Percentiles rank a stretch among this genome's conserved stretches.
Conservation (phyloP, 2,113 vertebrate genomes). For the Calonectris borealis region DNA sequence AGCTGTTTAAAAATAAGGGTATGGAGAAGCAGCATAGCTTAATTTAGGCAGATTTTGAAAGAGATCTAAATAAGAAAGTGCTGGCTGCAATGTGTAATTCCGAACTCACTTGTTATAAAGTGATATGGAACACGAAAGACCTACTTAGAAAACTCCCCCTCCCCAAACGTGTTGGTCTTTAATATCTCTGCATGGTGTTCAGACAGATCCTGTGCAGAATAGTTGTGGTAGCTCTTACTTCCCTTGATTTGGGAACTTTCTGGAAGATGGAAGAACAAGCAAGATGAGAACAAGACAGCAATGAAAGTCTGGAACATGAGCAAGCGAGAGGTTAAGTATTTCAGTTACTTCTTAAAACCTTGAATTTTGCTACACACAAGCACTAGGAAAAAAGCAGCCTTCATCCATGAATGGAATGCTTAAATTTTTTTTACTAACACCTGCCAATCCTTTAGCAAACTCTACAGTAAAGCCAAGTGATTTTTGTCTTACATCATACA, state of each 20-base stretch:
- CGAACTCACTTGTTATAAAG: background rate
- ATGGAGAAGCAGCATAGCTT: background rate
- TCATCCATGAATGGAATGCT: background rate
- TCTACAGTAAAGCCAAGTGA: background rate
- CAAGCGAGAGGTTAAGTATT: background rate
- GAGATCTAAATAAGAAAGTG: background rate
- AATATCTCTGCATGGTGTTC: background rate
- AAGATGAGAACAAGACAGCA: background rate
- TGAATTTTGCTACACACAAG: background rate
- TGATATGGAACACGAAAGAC: background rate
- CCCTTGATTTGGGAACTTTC: background rate
- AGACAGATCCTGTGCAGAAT: background rate
- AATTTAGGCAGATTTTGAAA: background rate
- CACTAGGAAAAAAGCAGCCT: background rate
- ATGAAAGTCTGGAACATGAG: background rate
- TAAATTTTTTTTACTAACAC: background rate
- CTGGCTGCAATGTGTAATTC: background rate
- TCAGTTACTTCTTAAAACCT: background rate
- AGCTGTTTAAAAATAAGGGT: background rate
- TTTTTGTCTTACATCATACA: background rate
- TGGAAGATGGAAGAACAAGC: background rate
- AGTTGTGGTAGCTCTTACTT: background rate
- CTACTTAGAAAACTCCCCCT: background rate
- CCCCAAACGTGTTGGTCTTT: background rate
- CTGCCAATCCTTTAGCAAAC: background rate